phyloP scores from a whole-genome alignment of 92 coral and sea anemone genomes.

The Chrysogorgia sp. region DNA sequence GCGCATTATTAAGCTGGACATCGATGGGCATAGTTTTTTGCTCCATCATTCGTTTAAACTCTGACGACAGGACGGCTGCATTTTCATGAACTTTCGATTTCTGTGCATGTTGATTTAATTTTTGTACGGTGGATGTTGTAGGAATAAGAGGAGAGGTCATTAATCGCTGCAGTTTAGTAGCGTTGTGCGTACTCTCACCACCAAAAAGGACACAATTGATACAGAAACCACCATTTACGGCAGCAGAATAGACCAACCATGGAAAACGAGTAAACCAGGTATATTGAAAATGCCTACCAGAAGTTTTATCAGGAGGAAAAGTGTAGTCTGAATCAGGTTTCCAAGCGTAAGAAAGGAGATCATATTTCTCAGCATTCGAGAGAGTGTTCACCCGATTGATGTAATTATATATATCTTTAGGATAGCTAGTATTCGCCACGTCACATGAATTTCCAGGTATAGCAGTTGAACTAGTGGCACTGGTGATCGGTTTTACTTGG shows the following conservation, averaged over 20 bases:
- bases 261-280: conserved; percentile 33
- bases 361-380: conserved; percentile 44
- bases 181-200: conserved; percentile 44
- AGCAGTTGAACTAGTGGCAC: conserved; percentile 14
- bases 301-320: conserved; percentile 33
- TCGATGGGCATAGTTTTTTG: conserved; percentile 29
- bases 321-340: conserved; percentile 23
- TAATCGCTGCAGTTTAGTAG: conserved; percentile 49
- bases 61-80: conserved; percentile 34
- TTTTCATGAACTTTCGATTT: conserved; percentile 44
- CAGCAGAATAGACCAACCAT: conserved; percentile 59
- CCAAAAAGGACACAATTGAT: conserved; percentile 48
- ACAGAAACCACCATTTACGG: conserved; percentile 46
- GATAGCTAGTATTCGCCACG: conserved; percentile 9
- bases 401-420: conserved; percentile 38
- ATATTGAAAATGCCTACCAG: conserved; percentile 50
- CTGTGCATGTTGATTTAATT: conserved; percentile 34
- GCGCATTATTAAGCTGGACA: conserved; percentile 28
- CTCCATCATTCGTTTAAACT: conserved; percentile 44
- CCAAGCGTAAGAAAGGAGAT: conserved; percentile 37
- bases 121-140: conserved; percentile 22
- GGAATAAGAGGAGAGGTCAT: conserved; percentile 37
- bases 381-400: conserved; percentile 38
- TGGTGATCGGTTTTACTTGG: conserved; percentile 29
- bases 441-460: background rate